A percentile compares a stretch with the other conserved stretches of the same genome.
phyloP scores from a whole-genome alignment of 2,113 vertebrate genomes.

The Lethenteron camtschaticum region DNA sequence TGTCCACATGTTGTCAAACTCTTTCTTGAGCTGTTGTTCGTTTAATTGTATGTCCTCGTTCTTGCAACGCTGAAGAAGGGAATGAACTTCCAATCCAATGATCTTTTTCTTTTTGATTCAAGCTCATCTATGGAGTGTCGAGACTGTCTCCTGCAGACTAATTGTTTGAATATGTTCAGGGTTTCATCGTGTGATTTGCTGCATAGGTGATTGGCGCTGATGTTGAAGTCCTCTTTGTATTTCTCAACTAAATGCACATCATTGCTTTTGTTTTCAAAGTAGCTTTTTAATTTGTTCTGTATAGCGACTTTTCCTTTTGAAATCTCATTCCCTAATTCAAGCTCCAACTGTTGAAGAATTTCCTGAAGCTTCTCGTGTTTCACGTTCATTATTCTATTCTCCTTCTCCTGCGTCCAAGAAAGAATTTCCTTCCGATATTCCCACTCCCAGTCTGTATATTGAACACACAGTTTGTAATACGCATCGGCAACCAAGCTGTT shows the following conservation, averaged over 20 bases:
- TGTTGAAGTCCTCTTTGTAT: slow-evolving; percentile 7
- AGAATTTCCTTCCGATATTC: background rate
- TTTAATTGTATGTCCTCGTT: background rate
- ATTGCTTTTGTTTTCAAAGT: slow-evolving; percentile 1
- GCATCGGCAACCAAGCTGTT: slow-evolving; percentile 25
- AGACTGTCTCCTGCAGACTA: background rate
- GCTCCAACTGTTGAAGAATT: slow-evolving; percentile 16
- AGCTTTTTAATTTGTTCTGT: slow-evolving; percentile 3
- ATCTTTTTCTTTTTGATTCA: background rate
- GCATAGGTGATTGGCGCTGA: background rate
- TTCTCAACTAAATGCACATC: slow-evolving; percentile 7
- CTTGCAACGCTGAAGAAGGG: slow-evolving; percentile 7
- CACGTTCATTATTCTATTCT: slow-evolving; percentile 18
- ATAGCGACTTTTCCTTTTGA: background rate
- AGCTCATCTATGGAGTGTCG: background rate
- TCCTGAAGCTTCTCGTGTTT: slow-evolving; percentile 14
- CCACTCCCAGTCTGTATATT: slow-evolving; percentile 24
- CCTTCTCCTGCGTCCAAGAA: slow-evolving; percentile 11
- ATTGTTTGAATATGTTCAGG: background rate
- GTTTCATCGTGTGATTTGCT: background rate
- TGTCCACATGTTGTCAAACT: slow-evolving; percentile 8
- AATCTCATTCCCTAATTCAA: slow-evolving; percentile 4
- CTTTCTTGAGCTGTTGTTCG: background rate
- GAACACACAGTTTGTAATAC: slow-evolving; percentile 18
- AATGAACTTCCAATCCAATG: slow-evolving; percentile 8